These are phyloP conservation scores for Dastarcus helophoroides DNA, from an alignment of 2,888 invertebrate species.

Conservation along the genomic window DNA sequence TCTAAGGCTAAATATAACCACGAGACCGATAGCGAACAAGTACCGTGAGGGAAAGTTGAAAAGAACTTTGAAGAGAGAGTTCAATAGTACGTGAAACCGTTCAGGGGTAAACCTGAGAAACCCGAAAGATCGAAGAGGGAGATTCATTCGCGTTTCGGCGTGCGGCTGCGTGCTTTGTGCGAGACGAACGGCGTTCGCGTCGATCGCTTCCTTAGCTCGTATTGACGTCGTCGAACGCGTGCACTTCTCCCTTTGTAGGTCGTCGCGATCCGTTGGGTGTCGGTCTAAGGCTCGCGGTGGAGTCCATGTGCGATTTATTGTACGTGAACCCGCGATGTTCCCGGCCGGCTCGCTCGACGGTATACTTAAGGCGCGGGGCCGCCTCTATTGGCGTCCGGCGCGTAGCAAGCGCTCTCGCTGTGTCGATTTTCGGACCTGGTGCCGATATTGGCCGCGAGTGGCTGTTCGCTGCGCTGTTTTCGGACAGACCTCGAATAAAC, in stretches of 20 bases:
- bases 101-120: constrained; percentile 28
- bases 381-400: constrained; percentile 16
- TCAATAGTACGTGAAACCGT: constrained; percentile 43
- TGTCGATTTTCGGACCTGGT: constrained; percentile 19
- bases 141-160: constrained; percentile 19
- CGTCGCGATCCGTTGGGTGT: constrained; percentile 44
- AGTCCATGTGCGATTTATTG: no score
- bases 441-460: constrained; percentile 12
- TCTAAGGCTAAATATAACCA: constrained; percentile 44
- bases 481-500: constrained; percentile 16
- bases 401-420: constrained; percentile 26
- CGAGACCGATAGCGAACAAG: constrained; percentile 52
- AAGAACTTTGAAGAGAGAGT: constrained; percentile 36
- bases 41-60: constrained; percentile 37
- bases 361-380: constrained; percentile 9
- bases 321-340: constrained; percentile 11
- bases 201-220: constrained; percentile 12
- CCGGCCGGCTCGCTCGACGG: constrained; percentile 17
- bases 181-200: constrained; percentile 10
- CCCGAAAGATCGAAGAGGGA: constrained; percentile 25
- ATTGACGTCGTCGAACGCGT: constrained; percentile 23
- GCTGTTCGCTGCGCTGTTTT: constrained; percentile 13
- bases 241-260: constrained; percentile 40
- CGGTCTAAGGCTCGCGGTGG: no score
- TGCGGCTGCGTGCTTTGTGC: constrained; percentile 13